Evolutionary conservation across 2,888 invertebrate species (phyloP).

Genomic region (Odontocolon sp.): DNA sequence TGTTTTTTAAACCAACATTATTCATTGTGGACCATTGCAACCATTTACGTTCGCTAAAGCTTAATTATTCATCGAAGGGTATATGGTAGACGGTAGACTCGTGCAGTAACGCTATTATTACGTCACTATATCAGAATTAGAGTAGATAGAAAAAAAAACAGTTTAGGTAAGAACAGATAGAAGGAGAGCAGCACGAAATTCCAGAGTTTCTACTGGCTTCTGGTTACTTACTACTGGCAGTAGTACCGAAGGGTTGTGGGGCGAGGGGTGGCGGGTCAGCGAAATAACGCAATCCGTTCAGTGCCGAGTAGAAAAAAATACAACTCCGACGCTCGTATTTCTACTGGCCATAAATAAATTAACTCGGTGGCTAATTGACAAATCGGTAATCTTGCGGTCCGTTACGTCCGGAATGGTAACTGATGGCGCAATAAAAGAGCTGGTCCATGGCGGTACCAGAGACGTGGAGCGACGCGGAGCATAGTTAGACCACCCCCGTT

Average conservation of each 20-base stretch:
- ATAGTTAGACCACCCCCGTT: neutral
- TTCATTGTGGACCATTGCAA: no score
- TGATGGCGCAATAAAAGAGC: conserved; percentile 72
- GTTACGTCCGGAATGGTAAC: conserved; percentile 69
- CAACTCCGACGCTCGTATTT: conserved; percentile 39
- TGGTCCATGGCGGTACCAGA: conserved; percentile 37
- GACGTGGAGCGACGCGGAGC: conserved; percentile 33
- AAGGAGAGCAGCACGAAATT: neutral
- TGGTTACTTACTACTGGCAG: neutral
- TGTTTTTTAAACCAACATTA: no score
- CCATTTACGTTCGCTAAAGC: no score
- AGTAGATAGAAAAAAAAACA: neutral
- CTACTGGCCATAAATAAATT: conserved; percentile 74
- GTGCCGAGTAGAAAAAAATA: conserved; percentile 57
- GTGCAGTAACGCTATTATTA: conserved; percentile 23
- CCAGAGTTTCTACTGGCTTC: neutral
- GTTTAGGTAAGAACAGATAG: neutral
- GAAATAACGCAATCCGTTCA: conserved; percentile 20
- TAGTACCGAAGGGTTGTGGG: conserved; percentile 5
- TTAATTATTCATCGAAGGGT: conserved; percentile 57
- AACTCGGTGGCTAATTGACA: conserved; percentile 74
- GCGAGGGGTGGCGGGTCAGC: neutral
- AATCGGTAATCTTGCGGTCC: conserved; percentile 73
- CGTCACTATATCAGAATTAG: conserved; percentile 58
- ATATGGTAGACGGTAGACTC: no score